Evolutionary conservation across 2,113 vertebrate species (phyloP), one percentile per base, ranked within the genome.

Genomic region (Alethe diademata): DNA sequence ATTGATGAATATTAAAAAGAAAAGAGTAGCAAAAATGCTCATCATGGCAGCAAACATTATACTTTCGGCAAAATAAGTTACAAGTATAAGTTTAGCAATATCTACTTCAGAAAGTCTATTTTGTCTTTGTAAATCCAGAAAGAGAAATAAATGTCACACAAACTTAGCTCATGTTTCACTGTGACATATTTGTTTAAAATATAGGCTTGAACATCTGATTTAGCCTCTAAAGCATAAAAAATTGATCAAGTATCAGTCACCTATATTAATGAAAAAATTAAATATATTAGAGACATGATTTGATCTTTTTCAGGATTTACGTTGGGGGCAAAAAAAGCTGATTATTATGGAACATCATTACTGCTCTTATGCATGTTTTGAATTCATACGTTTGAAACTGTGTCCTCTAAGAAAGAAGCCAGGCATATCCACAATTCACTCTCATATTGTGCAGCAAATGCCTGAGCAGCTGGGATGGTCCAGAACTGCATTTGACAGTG

Each of bases 141-240:
- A 67, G 61, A 88, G 16, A 96, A 79, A 56, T 57, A 93, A 90
- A 48, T 50, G 48, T 90, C 91, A 92, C 89, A 22, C 35, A 78
- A 95, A n/a, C 33, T 94, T 75, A 76, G 28, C 14, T 66, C 70
- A 8, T 22, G 8, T 66, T 93, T 91, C 12, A 0, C 69, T 88
- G 81, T 86, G 69, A 92, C 83, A 36, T 84, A 94, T 81, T 93
- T 91, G 22, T 78, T 70, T 90, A 86, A 86, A 95, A 92, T 93
- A 83, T 19, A 93, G 67, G 56, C 50, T 92, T 86, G 42, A 42
- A 75, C 10, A 61, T 56, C 31, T 66, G 62, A 43, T 16, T 73
- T 58, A 56, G 20, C 14, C 65, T 74, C 15, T 40, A 29, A 54
- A 79, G 35, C 47, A 62, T 14, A 86, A 73, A 82, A 80, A 48